Conservation (phyloP, 2,888 invertebrate genomes). For the Choreutis nemorana region DNA sequence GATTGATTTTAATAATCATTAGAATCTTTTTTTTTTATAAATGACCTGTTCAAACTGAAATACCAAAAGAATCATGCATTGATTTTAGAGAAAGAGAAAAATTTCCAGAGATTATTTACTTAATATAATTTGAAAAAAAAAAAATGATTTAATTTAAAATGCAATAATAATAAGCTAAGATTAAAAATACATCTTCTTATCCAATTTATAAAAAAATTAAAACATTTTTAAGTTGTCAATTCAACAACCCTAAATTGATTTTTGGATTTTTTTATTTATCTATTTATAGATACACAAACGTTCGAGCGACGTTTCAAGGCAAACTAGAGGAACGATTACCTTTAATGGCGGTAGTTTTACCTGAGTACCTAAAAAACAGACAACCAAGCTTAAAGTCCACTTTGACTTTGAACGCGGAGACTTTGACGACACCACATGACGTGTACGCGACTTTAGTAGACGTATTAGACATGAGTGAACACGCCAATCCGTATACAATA, state of each 20-base stretch:
- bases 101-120: too few species aligned
- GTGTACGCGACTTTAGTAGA: slow-evolving; percentile 81
- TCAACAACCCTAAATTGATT: too few species aligned
- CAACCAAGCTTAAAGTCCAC: slow-evolving; percentile 69
- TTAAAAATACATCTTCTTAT: too few species aligned
- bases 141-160: too few species aligned
- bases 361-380: slow-evolving; percentile 69
- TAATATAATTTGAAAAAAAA: too few species aligned
- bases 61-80: too few species aligned
- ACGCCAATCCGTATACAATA: slow-evolving; percentile 35
- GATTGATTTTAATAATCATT: too few species aligned
- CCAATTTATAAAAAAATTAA: background rate
- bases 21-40: too few species aligned
- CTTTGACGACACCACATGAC: slow-evolving; percentile 89
- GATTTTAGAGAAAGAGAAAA: too few species aligned
- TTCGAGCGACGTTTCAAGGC: slow-evolving; percentile 88
- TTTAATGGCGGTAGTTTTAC: slow-evolving; percentile 82
- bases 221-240: too few species aligned
- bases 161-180: too few species aligned
- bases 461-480: slow-evolving; percentile 60
- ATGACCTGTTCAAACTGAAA: too few species aligned
- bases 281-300: slow-evolving; percentile 73
- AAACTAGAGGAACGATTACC: slow-evolving; percentile 92
- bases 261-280: background rate
- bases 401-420: slow-evolving; percentile 70